phyloP scores from a whole-genome alignment of 2,797 vertebrate species.

The Lophius americanus region DNA sequence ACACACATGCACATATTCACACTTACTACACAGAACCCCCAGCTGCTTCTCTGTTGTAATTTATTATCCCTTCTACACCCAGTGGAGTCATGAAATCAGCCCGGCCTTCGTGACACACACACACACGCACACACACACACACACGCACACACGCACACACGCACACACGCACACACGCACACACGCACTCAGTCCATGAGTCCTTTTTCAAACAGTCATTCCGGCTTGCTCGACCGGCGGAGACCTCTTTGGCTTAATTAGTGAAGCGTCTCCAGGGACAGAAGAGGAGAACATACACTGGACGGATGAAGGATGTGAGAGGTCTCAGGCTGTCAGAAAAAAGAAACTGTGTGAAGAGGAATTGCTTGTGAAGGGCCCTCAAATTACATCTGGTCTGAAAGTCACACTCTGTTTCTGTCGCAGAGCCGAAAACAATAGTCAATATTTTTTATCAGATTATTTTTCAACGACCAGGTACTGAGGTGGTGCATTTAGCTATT shows the following conservation, averaged over 20 bases:
- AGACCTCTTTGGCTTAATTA: constrained; percentile 82
- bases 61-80: constrained; percentile 77
- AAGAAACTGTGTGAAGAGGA: constrained; percentile 18
- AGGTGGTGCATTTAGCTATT: no score
- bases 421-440: no score
- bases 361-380: neutral
- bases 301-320: constrained; percentile 56
- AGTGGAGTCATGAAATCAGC: constrained; percentile 79
- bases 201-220: constrained; percentile 67
- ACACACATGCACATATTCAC: constrained; percentile 15
- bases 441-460: no score
- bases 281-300: constrained; percentile 59
- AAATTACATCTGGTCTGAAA: constrained; percentile 1
- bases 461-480: no score
- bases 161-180: constrained; percentile 32
- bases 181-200: constrained; percentile 42
- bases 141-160: constrained; percentile 30
- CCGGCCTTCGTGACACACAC: constrained; percentile 60
- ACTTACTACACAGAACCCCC: constrained; percentile 60
- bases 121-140: constrained; percentile 33
- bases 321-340: constrained; percentile 38
- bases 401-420: constrained; percentile 11
- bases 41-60: constrained; percentile 79
- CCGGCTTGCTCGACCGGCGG: constrained; percentile 45
- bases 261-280: constrained; percentile 68